Evolutionary conservation across 2,888 invertebrate species (phyloP).

Genomic region (Agrilus cyanescens): DNA sequence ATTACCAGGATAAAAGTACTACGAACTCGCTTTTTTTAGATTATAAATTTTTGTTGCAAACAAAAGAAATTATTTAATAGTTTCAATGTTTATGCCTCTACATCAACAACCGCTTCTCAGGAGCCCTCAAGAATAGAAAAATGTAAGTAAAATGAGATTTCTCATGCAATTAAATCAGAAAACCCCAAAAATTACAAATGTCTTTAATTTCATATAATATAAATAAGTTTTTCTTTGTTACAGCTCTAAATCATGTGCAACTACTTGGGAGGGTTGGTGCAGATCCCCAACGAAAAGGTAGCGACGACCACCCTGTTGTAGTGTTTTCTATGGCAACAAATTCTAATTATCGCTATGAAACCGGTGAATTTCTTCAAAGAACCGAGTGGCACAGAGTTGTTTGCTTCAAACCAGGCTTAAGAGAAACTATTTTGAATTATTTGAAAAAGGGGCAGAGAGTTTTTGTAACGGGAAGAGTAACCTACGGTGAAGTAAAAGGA

Average conservation of each 20-base stretch:
- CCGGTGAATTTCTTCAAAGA: slow-evolving; percentile 69
- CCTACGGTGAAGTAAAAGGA: slow-evolving; percentile 74
- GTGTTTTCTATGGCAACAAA: slow-evolving; percentile 87
- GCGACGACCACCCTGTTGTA: slow-evolving; percentile 70
- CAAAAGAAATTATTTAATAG: neutral
- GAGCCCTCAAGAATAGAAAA: slow-evolving; percentile 31
- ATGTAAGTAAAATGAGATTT: slow-evolving; percentile 19
- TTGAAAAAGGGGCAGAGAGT: slow-evolving; percentile 79
- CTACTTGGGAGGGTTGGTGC: slow-evolving; percentile 77
- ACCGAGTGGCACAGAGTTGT: slow-evolving; percentile 89
- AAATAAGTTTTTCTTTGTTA: slow-evolving; percentile 15
- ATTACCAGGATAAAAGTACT: neutral
- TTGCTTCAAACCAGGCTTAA: slow-evolving; percentile 72
- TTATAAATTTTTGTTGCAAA: slow-evolving; percentile 3
- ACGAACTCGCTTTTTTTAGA: slow-evolving; percentile 8
- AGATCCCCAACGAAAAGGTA: slow-evolving; percentile 79
- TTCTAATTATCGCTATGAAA: slow-evolving; percentile 67
- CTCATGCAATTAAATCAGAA: neutral
- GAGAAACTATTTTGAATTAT: slow-evolving; percentile 67
- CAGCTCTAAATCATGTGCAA: slow-evolving; percentile 74
- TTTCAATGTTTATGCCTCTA: neutral
- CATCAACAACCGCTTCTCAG: slow-evolving; percentile 18
- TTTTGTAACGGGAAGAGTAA: slow-evolving; percentile 68
- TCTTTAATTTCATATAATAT: neutral
- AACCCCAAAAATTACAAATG: neutral